Evolutionary conservation across 1,140 invertebrate genomes (phyloP).

Genomic region (Laodelphax striatellus): DNA sequence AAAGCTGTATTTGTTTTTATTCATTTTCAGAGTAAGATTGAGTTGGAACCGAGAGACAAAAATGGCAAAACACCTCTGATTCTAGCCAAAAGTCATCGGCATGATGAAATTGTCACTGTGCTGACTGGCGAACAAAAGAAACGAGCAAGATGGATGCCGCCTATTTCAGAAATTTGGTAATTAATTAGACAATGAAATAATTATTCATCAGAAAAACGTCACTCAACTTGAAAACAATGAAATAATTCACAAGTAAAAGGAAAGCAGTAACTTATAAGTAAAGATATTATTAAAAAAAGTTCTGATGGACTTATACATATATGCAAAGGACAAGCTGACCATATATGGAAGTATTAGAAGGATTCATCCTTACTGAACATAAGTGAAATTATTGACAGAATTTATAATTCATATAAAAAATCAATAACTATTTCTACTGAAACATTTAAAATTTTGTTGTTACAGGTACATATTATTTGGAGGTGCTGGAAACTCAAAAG

Average conservation of each 20-base stretch:
- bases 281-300: too few relatives aligned
- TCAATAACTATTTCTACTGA: not conserved
- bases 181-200: conserved; percentile 9
- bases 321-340: too few relatives aligned
- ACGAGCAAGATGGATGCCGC: conserved; percentile 70
- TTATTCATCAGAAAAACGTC: not conserved
- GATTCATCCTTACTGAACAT: too few relatives aligned
- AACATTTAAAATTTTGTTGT: conserved; percentile 7
- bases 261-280: too few relatives aligned
- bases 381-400: too few relatives aligned
- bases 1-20: too few relatives aligned
- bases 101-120: conserved; percentile 69
- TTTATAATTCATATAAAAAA: too few relatives aligned
- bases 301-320: too few relatives aligned
- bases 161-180: conserved; percentile 73
- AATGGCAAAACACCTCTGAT: conserved; percentile 84
- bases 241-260: too few relatives aligned
- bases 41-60: conserved; percentile 74
- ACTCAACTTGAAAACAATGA: too few relatives aligned
- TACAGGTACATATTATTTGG: conserved; percentile 72
- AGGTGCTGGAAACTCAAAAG: conserved; percentile 78
- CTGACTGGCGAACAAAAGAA: conserved; percentile 68
- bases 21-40: conserved; percentile 59
- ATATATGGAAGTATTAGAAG: too few relatives aligned
- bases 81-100: conserved; percentile 74